Evolutionary conservation across 2,888 invertebrate genomes (phyloP).

Genomic region (Boloria euphrosyne): DNA sequence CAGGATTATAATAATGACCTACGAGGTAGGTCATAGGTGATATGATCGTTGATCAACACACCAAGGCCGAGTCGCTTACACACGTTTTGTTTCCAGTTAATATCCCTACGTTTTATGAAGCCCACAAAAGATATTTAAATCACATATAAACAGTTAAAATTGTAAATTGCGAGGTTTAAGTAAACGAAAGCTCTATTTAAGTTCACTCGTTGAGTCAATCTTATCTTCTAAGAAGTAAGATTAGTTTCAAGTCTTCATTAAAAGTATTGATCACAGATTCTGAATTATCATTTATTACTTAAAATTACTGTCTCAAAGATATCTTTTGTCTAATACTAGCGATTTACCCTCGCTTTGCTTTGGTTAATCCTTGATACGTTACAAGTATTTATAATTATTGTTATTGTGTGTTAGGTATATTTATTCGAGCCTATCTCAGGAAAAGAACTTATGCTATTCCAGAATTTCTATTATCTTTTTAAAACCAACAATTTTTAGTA

Average conservation of each 20-base stretch:
- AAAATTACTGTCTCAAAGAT: constrained; percentile 10
- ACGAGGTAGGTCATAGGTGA: too few species aligned
- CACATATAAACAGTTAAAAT: neutral
- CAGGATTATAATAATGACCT: too few species aligned
- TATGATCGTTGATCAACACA: too few species aligned
- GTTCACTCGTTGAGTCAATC: constrained; percentile 32
- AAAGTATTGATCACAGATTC: constrained; percentile 15
- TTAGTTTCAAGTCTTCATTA: constrained; percentile 33
- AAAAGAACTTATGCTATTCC: too few species aligned
- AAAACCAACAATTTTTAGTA: too few species aligned
- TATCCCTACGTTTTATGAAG: too few species aligned
- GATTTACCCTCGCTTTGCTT: too few species aligned
- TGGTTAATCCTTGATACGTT: too few species aligned
- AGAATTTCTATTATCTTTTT: too few species aligned
- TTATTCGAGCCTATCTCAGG: neutral
- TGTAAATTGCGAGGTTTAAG: constrained; percentile 10
- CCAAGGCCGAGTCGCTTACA: too few species aligned
- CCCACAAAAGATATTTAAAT: neutral
- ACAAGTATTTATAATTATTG: neutral
- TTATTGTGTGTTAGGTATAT: too few species aligned
- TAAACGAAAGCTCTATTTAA: constrained; percentile 34
- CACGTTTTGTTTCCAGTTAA: too few species aligned
- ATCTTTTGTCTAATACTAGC: neutral
- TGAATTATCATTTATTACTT: constrained; percentile 5
- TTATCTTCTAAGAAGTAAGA: constrained; percentile 20